Percentiles rank a stretch among this genome's conserved stretches.
These are phyloP conservation scores for Drosophila lutescens DNA, from an alignment of 2,888 invertebrate species.

Conservation along the genomic window DNA sequence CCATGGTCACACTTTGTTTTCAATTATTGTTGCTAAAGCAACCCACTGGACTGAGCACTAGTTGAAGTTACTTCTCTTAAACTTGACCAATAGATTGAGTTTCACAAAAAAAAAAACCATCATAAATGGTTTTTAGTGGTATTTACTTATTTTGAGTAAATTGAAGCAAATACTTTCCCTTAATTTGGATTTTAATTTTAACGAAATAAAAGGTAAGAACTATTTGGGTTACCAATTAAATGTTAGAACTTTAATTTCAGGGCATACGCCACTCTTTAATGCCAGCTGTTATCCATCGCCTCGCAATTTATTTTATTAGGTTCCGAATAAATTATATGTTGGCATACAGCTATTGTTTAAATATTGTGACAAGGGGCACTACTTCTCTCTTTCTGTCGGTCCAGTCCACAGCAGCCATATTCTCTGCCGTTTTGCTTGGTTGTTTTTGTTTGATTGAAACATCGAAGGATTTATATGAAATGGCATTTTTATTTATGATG, in stretches of 20 bases:
- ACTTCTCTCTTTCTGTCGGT: too few species aligned
- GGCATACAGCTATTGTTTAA: slow-evolving; percentile 59
- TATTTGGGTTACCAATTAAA: background rate
- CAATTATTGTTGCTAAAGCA: background rate
- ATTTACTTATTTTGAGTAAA: too few species aligned
- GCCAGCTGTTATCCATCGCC: slow-evolving; percentile 5
- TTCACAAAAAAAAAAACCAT: too few species aligned
- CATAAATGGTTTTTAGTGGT: too few species aligned
- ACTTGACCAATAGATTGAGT: background rate
- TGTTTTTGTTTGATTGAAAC: slow-evolving; percentile 74
- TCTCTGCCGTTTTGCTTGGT: slow-evolving; percentile 19
- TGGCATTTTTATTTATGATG: slow-evolving; percentile 78
- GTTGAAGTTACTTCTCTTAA: background rate
- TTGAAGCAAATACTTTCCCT: too few species aligned
- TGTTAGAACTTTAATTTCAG: background rate
- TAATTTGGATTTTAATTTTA: too few species aligned
- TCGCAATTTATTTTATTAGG: slow-evolving; percentile 61
- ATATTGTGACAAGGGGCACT: slow-evolving; percentile 16
- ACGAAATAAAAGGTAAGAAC: too few species aligned
- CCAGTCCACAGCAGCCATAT: background rate
- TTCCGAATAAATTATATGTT: slow-evolving; percentile 57
- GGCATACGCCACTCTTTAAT: background rate
- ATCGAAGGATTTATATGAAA: slow-evolving; percentile 75
- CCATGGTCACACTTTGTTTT: slow-evolving; percentile 1
- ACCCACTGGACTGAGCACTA: background rate